Conservation (phyloP, 2,113 vertebrate genomes). For the Poeciliopsis occidentalis region DNA sequence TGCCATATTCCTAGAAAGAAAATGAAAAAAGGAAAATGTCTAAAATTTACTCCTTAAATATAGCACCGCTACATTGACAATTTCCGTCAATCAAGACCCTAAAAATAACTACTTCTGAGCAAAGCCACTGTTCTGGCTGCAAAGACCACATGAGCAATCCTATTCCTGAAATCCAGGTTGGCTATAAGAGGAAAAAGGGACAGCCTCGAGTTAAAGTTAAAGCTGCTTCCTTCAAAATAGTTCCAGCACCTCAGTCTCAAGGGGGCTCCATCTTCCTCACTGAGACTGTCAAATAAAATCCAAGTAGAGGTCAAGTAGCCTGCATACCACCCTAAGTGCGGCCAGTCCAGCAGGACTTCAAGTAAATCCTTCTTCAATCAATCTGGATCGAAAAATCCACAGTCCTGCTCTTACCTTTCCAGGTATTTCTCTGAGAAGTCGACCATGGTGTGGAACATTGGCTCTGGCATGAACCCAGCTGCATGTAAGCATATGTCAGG, state of each 20-base stretch:
- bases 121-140: conserved; percentile 62
- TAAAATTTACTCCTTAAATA: conserved; percentile 59
- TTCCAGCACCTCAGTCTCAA: conserved; percentile 44
- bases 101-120: conserved; percentile 60
- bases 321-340: conserved; percentile 30
- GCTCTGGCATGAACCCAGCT: conserved; percentile 50
- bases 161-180: conserved; percentile 77
- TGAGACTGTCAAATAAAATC: conserved; percentile 68
- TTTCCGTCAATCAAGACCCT: conserved; percentile 50
- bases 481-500: conserved; percentile 63
- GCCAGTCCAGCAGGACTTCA: conserved; percentile 19
- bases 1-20: conserved; percentile 62
- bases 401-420: conserved; percentile 84
- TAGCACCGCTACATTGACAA: conserved; percentile 41
- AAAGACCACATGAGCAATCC: conserved; percentile 64
- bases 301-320: conserved; percentile 59
- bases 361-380: conserved; percentile 1
- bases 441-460: conserved; percentile 83
- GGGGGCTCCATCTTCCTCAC: conserved; percentile 53
- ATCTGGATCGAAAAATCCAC: neutral
- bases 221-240: conserved; percentile 60
- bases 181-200: conserved; percentile 68
- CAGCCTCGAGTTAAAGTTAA: conserved; percentile 64
- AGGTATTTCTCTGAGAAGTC: conserved; percentile 90
- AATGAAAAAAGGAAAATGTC: conserved; percentile 58